Evolutionary conservation across 2,797 vertebrate genomes (phyloP).

Genomic region (Perodicticus potto): DNA sequence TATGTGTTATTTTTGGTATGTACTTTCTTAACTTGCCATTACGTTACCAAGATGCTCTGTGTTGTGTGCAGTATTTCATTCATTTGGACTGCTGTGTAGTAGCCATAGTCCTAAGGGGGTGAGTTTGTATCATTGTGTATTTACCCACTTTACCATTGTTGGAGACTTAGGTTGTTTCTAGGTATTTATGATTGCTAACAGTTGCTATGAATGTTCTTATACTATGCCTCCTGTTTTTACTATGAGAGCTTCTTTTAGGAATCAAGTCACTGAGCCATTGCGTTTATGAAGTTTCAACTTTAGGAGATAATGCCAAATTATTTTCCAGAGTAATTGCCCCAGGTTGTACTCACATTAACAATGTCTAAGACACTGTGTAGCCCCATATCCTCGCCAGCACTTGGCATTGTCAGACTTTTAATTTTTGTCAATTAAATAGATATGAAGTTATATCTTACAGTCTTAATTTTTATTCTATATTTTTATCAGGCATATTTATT

Average conservation of each 20-base stretch:
- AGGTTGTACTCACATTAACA: background rate
- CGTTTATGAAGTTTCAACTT: background rate
- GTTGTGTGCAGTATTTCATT: background rate
- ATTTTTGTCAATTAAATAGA: conserved; percentile 14
- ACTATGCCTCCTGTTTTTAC: background rate
- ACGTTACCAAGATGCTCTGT: background rate
- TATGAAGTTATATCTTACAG: background rate
- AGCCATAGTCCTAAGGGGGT: background rate
- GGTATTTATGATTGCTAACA: background rate
- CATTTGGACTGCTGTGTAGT: background rate
- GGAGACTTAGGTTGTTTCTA: background rate
- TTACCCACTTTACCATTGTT: background rate
- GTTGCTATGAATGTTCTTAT: background rate
- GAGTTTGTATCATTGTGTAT: background rate
- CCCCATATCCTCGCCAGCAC: background rate
- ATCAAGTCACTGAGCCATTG: background rate
- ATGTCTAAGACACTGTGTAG: background rate
- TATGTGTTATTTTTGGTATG: background rate
- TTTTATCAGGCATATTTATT: conserved; percentile 29
- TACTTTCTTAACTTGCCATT: background rate
- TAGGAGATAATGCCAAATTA: background rate
- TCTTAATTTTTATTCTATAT: conserved; percentile 15
- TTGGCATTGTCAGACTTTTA: background rate
- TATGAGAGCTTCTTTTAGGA: conserved; percentile 3
- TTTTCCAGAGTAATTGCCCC: background rate